Percentiles rank a stretch among this genome's conserved stretches.
Conservation (phyloP, 2,113 vertebrate genomes). For the Chitala chitala region DNA sequence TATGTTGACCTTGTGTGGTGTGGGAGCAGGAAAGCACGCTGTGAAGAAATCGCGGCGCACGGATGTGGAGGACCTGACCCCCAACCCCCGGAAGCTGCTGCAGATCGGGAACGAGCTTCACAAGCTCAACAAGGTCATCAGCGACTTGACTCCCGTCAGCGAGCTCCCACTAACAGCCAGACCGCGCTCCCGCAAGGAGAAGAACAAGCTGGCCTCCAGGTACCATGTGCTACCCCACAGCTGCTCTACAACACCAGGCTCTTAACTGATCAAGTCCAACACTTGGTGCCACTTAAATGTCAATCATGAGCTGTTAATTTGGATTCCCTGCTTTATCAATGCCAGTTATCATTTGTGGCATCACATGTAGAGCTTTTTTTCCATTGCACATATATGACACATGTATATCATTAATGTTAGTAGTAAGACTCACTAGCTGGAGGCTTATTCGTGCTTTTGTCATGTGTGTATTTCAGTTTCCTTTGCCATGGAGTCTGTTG, state of each 20-base stretch:
- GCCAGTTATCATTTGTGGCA: too few relatives aligned
- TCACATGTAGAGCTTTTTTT: too few relatives aligned
- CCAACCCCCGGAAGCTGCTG: constrained; percentile 73
- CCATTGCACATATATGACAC: too few relatives aligned
- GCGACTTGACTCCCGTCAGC: constrained; percentile 76
- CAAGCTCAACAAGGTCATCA: constrained; percentile 94
- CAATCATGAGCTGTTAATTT: too few relatives aligned
- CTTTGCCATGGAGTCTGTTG: background rate
- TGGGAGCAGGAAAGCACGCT: constrained; percentile 80
- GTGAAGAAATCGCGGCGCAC: constrained; percentile 80
- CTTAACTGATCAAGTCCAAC: background rate
- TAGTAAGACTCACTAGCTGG: too few relatives aligned
- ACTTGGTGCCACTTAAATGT: background rate
- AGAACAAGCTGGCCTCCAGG: constrained; percentile 79
- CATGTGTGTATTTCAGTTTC: background rate
- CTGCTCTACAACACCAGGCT: too few relatives aligned
- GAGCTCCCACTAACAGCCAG: constrained; percentile 77
- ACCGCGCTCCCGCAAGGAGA: constrained; percentile 75
- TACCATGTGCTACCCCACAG: constrained; percentile 35
- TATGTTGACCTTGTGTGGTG: background rate
- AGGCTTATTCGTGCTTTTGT: too few relatives aligned
- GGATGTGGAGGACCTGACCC: constrained; percentile 77
- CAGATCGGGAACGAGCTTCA: constrained; percentile 75
- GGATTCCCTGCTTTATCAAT: too few relatives aligned
- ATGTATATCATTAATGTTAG: too few relatives aligned